Evolutionary conservation across 2,113 vertebrate species (phyloP), one percentile per base, ranked within the genome.

Genomic region (Nothocercus nigrocapillus): DNA sequence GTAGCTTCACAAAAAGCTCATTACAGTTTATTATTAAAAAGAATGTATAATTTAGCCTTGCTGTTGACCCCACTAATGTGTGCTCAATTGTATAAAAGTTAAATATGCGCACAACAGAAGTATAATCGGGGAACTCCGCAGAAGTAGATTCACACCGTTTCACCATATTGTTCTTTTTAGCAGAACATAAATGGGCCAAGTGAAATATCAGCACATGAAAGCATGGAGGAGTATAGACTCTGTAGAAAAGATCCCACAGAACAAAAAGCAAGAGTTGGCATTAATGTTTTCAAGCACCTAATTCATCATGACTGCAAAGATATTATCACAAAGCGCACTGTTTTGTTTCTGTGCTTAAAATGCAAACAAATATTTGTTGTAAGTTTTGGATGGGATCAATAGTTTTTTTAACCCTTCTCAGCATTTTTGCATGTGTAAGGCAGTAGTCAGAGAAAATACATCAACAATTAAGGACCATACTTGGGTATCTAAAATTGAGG

Each of bases 111-210:
- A 16, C 12, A 64, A 47, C 11, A 68, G 20, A 45, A 85, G 7
- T 16, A 78, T 47, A 83, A 93, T 66, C 89, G 83, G 40, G n/a
- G 53, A 93, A 90, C 56, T 64, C 88, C 78, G 54, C 13, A 58
- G 70, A 36, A 36, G n/a, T 44, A 72, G 70, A 94, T 95, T 76
- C 80, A 36, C n/a, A 27, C 69, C 14, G 44, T 66, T 82, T 86
- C 45, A 32, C 45, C 15, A 4, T 73, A 62, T 76, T 82, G 56
- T n/a, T 44, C 9, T 38, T 34, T 78, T 92, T 66, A 73, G 64
- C 38, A 49, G 38, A 40, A 42, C 27, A 12, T 61, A 72, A 72
- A 78, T 2, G 47, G 44, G 76, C 53, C 73, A 97, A 95, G 83
- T 58, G 69, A 96, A 92, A 92, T 53, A 24, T 21, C 21, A 45